These are phyloP conservation scores for Orchestia grillus DNA, from an alignment of 1,140 invertebrate species.

Conservation along the genomic window DNA sequence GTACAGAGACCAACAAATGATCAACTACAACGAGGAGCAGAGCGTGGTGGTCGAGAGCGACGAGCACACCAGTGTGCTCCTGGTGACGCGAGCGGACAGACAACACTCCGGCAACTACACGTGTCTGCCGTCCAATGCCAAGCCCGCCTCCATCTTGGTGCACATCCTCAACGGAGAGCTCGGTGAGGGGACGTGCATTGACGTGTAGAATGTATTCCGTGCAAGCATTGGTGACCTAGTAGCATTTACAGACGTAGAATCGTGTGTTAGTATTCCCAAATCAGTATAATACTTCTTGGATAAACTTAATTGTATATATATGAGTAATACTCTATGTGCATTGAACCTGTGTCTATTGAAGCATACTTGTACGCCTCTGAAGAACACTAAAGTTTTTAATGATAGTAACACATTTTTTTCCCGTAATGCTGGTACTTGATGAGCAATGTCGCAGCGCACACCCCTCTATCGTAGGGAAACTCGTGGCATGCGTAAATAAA, in stretches of 20 bases:
- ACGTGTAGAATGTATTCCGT: background rate
- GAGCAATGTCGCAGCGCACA: too few relatives aligned
- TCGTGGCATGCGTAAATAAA: too few relatives aligned
- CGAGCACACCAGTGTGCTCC: constrained; percentile 66
- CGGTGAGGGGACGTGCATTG: background rate
- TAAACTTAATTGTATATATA: too few relatives aligned
- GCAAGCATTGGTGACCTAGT: background rate
- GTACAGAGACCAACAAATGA: constrained; percentile 66
- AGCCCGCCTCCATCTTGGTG: constrained; percentile 80
- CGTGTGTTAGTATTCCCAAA: too few relatives aligned
- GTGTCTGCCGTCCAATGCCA: constrained; percentile 85
- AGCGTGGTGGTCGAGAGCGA: constrained; percentile 67
- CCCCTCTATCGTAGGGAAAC: too few relatives aligned
- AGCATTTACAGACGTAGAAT: too few relatives aligned
- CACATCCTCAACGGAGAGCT: constrained; percentile 86
- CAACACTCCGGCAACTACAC: constrained; percentile 81
- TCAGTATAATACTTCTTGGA: background rate
- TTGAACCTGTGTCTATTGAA: too few relatives aligned
- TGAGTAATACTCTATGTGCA: too few relatives aligned
- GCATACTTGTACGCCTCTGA: too few relatives aligned
- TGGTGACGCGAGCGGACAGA: constrained; percentile 63
- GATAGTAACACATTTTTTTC: too few relatives aligned
- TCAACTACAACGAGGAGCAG: constrained; percentile 67
- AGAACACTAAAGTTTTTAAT: too few relatives aligned
- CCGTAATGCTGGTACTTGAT: too few relatives aligned